phyloP scores from a whole-genome alignment of 2,797 vertebrate species.

The Acanthis flammea region DNA sequence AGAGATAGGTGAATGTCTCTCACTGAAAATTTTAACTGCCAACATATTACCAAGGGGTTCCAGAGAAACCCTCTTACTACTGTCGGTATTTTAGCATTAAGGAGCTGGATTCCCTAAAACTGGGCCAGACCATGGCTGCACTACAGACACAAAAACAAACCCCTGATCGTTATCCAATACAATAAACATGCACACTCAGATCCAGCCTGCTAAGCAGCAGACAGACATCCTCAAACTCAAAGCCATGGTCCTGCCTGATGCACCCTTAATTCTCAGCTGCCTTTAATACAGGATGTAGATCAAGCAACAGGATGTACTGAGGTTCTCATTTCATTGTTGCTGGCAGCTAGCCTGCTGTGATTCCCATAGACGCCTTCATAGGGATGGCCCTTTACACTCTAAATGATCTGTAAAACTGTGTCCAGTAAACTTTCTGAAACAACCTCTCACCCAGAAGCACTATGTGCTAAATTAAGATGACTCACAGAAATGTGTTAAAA shows the following conservation, averaged over 20 bases:
- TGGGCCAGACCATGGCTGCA: fast-evolving
- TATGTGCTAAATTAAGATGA: neutral
- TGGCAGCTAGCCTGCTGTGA: neutral
- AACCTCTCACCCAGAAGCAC: neutral
- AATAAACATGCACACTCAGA: fast-evolving
- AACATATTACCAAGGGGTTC: neutral
- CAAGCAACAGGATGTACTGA: fast-evolving
- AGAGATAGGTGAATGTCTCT: neutral
- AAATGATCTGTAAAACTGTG: neutral
- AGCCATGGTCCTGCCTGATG: neutral
- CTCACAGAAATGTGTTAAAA: fast-evolving
- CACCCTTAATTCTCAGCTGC: neutral
- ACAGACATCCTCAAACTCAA: neutral
- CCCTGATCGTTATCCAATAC: neutral
- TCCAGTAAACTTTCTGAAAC: neutral
- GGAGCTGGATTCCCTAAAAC: neutral
- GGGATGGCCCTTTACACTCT: neutral
- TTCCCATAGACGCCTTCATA: neutral
- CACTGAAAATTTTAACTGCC: neutral
- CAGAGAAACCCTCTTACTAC: neutral
- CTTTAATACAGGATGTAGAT: neutral
- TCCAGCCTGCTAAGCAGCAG: neutral
- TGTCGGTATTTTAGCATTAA: neutral
- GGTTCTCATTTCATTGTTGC: neutral
- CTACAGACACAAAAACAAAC: neutral